Base-by-base conservation (phyloP, 92 coral and sea anemone species). In the Muricea muricata region DNA sequence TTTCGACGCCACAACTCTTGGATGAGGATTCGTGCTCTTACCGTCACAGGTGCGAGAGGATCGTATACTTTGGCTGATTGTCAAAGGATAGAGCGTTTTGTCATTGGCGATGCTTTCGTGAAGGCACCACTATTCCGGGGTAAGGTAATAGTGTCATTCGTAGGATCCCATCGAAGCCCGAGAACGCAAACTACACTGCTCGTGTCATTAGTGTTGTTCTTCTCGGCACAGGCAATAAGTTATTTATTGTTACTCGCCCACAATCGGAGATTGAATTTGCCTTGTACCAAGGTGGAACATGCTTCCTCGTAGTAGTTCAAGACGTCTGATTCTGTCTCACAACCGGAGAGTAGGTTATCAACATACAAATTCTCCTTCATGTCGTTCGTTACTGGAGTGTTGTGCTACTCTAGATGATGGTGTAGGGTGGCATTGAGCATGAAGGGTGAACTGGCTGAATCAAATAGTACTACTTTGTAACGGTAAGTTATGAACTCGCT, bases 1-100 rank as follows among this genome's bases (percentile, higher is more conserved):
- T 83, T 83, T 57, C 76, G 48, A 35, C 73, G 85, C 93, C 91
- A 90, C 34, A 90, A 67, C 41, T 78, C 80, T 87, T 91, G 93
- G 10, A 91, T 57, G 24, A 91, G 56, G 15, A 84, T 81, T 35
- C 81, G 80, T 20, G 91, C 89, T 11, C 65, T 71, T 0, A 84
- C 60, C 18, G 90, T 87, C 24, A 87, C 87, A n/a, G 85, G 91
- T 3, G 91, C 34, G 7, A 83, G 88, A 75, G 91, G 88, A 35
- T 82, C 87, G 7, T 82, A 56, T 1, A 69, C 40, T 55, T 81
- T 81, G 12, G 78, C 54, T 1, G 86, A 37, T 34, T 33, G 28
- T 35, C 21, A 28, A 4, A 70, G 76, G 31, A 70, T 24, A 5
- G 20, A 25, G 3, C 35, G 72, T 65, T 65, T 24, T 2, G 70